Evolutionary conservation across 2,888 invertebrate genomes (phyloP).

Genomic region (Lasioglossum leucozonium): DNA sequence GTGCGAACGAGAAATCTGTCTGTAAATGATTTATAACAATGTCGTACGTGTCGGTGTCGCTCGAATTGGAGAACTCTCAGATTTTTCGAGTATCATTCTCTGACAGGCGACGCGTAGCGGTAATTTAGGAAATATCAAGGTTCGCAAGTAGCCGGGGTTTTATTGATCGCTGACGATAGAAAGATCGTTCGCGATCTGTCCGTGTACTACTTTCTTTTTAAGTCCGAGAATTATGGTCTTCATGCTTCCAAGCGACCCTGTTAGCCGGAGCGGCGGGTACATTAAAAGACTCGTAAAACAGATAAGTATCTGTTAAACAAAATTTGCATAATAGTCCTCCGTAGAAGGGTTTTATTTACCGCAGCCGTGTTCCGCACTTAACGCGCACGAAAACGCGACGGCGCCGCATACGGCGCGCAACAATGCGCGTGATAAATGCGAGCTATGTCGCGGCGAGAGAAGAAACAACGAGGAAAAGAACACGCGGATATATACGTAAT

Average conservation of each 20-base stretch:
- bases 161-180: background rate
- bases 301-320: conserved; percentile 46
- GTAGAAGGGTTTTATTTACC: conserved; percentile 49
- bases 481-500: conserved; percentile 21
- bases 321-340: conserved; percentile 50
- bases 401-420: conserved; percentile 26
- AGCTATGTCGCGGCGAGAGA: conserved; percentile 22
- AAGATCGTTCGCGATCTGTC: background rate
- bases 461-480: conserved; percentile 29
- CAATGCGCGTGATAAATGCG: conserved; percentile 56
- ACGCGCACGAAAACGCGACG: conserved; percentile 19
- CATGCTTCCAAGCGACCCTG: conserved; percentile 13
- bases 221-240: conserved; percentile 1
- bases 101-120: too few species aligned
- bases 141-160: background rate
- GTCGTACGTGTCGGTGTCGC: background rate
- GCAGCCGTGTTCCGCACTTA: conserved; percentile 24
- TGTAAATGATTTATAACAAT: background rate
- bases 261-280: background rate
- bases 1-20: background rate
- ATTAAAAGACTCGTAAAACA: conserved; percentile 21
- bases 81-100: too few species aligned
- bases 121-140: background rate
- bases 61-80: background rate
- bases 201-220: background rate